Percentiles rank a stretch among this genome's conserved stretches.
These are phyloP conservation scores for Sebastiscus tertius DNA, from an alignment of 2,797 vertebrate species.

Conservation along the genomic window DNA sequence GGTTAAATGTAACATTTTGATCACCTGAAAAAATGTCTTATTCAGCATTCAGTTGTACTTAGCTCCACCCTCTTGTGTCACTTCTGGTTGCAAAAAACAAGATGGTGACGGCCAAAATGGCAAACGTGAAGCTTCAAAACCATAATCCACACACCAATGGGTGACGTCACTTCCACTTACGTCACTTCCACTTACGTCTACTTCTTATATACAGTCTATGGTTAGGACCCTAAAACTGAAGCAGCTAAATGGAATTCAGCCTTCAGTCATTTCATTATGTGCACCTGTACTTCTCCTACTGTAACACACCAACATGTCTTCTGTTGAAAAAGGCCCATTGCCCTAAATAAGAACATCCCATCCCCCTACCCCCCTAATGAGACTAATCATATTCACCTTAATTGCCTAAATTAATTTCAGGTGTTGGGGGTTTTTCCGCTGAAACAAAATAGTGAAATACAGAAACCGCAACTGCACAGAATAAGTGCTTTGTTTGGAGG, in stretches of 20 bases:
- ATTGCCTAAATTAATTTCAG: conserved; percentile 29
- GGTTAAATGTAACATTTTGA: too few species aligned
- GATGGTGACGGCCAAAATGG: too few species aligned
- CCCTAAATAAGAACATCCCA: not conserved
- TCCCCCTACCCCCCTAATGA: not conserved
- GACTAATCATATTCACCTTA: not conserved
- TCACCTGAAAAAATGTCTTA: too few species aligned
- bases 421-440: not conserved
- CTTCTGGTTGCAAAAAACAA: too few species aligned
- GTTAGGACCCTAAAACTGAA: not conserved
- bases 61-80: too few species aligned
- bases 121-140: too few species aligned
- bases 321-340: not conserved
- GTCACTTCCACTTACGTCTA: too few species aligned
- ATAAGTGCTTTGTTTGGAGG: not conserved
- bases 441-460: not conserved
- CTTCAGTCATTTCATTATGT: not conserved
- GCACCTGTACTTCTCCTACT: not conserved
- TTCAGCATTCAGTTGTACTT: too few species aligned
- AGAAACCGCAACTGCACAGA: not conserved
- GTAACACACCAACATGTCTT: not conserved
- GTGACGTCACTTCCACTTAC: too few species aligned
- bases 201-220: too few species aligned
- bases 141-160: too few species aligned
- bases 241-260: not conserved